Base-by-base conservation (phyloP, 2,888 invertebrate species). In the Sphaeridia pumilis region DNA sequence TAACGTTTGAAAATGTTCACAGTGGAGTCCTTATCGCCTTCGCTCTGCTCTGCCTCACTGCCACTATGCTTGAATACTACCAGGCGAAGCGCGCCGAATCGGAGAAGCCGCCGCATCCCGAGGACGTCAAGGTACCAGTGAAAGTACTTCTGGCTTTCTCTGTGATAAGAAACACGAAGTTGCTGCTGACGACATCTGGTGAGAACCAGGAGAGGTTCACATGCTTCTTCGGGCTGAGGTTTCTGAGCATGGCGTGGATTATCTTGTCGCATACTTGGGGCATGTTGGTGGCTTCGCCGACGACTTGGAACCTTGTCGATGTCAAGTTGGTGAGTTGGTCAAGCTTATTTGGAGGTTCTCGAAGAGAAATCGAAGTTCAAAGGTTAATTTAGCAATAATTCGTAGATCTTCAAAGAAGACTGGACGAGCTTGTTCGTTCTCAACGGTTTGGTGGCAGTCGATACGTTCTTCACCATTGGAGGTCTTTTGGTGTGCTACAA, bases 161-260 rank as follows among this genome's bases (percentile, higher is more conserved):
- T 0, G 41, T 74, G 4, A 72, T 73, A 47, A 69, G 72, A 2
- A 78, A 76, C 57, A 68, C 71, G 0, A 70, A 67, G 49, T 67
- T 67, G 4, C 69, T 77, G 36, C 67, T 76, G 17, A 67, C 67
- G 27, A 72, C 72, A 0, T 67, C 69, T 20, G 46, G 70, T 3
- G 58, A 66, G 3, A 1, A 25, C 1, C 35, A 64, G 0, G 70
- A 71, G 20, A 67, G 71, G 1, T 58, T 78, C 1, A 59, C 67
- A 0, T 67, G 69, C 3, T 68, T 78, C 14, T 75, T 77, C 58
- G 77, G 77, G 1, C 52, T 77, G 10, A 69, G 75, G 58, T 75
- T 77, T 58, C 66, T 78, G 21, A 72, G 75, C 20, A 77, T 79
- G 74, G 59, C 73, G 26, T 78, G 78, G 76, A 75, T 79, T 21